Evolutionary conservation across 2,113 vertebrate species (phyloP), one percentile per base, ranked within the genome.

Genomic region (Piprites chloris): DNA sequence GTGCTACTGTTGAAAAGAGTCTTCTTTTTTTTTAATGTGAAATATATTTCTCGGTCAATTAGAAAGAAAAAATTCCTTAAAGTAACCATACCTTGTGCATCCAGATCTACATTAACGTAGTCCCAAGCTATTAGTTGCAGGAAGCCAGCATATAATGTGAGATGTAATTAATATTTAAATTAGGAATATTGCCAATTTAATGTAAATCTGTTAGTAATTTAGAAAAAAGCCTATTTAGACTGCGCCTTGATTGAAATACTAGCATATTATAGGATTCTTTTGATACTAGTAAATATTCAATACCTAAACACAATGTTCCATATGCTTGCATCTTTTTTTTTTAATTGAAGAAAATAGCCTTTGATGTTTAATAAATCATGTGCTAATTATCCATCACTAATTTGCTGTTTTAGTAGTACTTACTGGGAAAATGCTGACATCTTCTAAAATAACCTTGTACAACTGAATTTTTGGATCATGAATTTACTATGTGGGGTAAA

Each of bases 101-200:
- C 44, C 86, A 90, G 55, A 46, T 91, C 69, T 76, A 75, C 26
- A 76, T 87, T 95, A 95, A 30, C 27, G 86, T 89, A 90, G 67
- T 83, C 92, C 59, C 89, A 93, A 95, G 86, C 68, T 69, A 90
- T 96, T 95, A 96, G 79, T 93, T 97, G 88, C 68, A 96, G 53
- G 50, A 91, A 95, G 86, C 56, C 92, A 96, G 80, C 82, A 97
- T 90, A 90, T 92, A 69, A 79, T 97, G 68, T 87, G 80, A 96
- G 66, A 94, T 93, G 52, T 93, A 97, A 97, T 97, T 97, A 97
- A 97, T 96, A 93, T 97, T 89, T 83, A 96, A 97, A 96, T 96
- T 90, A 95, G 79, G 53, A 74, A 55, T 87, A 62, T 84, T 96
- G 39, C 78, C 55, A 94, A 91, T 97, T 96, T 94, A 91, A 94